These are phyloP conservation scores for Drosophila recens DNA, from an alignment of 2,888 invertebrate species.

Conservation along the genomic window DNA sequence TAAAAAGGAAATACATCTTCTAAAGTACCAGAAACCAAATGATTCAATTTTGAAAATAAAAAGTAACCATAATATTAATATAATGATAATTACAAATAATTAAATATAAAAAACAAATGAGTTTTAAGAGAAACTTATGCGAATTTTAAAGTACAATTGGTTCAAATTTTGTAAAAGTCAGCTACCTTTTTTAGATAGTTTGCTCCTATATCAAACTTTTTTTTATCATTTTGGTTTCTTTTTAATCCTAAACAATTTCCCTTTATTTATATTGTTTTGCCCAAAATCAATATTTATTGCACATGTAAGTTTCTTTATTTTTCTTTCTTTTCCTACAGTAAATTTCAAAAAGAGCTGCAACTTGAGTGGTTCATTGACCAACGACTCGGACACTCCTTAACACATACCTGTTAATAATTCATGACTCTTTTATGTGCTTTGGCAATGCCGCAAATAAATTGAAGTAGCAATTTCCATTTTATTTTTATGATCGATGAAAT, in stretches of 20 bases:
- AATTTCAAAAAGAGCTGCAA: constrained; percentile 2
- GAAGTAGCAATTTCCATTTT: constrained; percentile 78
- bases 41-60: no score
- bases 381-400: constrained; percentile 48
- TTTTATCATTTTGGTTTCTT: no score
- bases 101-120: no score
- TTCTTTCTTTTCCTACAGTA: background rate
- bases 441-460: constrained; percentile 76
- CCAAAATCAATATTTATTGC: constrained; percentile 24
- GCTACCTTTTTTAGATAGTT: no score
- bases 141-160: no score
- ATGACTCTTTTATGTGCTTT: constrained; percentile 66
- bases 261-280: background rate
- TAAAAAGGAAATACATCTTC: no score
- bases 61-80: no score
- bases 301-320: background rate
- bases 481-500: constrained; percentile 85
- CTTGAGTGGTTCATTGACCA: constrained; percentile 47
- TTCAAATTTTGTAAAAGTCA: no score
- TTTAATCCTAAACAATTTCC: background rate
- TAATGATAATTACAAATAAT: no score
- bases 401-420: constrained; percentile 75
- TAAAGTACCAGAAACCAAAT: no score
- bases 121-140: no score
- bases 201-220: no score